phyloP scores from a whole-genome alignment of 2,113 vertebrate genomes.

The Megaceryle torquata region DNA sequence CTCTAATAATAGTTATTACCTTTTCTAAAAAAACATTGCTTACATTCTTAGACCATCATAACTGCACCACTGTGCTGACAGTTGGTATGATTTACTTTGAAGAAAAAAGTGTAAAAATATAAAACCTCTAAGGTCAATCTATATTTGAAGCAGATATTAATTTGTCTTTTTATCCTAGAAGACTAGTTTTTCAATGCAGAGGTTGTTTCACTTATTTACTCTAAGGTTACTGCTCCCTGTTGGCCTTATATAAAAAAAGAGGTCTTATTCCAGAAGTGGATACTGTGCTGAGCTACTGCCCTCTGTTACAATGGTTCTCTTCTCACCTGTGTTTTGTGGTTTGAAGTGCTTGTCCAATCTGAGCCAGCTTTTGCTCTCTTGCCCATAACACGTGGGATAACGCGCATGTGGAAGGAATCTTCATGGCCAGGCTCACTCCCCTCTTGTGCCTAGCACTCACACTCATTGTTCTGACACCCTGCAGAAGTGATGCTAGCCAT shows the following conservation, averaged over 20 bases:
- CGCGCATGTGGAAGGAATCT: accelerated
- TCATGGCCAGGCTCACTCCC: neutral
- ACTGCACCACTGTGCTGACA: neutral
- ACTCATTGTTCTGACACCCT: accelerated
- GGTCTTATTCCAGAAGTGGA: too few species aligned
- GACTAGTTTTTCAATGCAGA: neutral
- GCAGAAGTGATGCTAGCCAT: neutral
- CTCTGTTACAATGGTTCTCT: neutral
- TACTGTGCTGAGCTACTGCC: neutral
- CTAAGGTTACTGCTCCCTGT: neutral
- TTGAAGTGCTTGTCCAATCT: neutral
- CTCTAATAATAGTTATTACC: neutral
- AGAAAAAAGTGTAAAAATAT: neutral
- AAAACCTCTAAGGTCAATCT: neutral
- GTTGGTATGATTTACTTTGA: neutral
- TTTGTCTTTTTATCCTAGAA: neutral
- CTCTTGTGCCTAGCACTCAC: too few species aligned
- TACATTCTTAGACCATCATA: neutral
- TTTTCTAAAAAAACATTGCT: neutral
- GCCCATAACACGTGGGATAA: accelerated
- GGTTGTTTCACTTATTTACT: neutral
- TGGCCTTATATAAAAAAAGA: neutral
- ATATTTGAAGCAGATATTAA: neutral
- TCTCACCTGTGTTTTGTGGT: neutral
- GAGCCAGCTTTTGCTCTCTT: neutral